A percentile compares a stretch with the other conserved stretches of the same genome.
Conservation (phyloP, 2,797 vertebrate species). For the Hippocampus kuda region DNA sequence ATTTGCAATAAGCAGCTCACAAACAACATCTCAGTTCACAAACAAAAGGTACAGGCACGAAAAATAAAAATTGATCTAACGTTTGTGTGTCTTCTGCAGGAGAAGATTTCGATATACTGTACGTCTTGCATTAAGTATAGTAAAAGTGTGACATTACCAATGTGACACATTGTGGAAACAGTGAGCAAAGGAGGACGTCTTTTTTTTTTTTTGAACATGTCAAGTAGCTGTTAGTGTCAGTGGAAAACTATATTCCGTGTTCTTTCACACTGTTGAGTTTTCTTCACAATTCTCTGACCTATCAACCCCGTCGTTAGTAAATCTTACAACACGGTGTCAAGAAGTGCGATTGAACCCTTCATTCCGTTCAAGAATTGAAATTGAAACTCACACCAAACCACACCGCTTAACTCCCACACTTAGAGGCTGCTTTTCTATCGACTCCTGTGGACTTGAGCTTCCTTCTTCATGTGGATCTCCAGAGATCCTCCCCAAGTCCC, state of each 20-base stretch:
- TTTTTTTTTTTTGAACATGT: neutral
- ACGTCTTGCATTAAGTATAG: no score
- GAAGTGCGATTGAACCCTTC: neutral
- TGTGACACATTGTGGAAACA: neutral
- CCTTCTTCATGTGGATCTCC: conserved; percentile 41
- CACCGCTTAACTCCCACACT: conserved; percentile 6
- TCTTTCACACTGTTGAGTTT: neutral
- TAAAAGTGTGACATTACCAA: neutral
- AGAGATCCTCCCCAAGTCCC: conserved; percentile 43
- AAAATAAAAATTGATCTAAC: no score
- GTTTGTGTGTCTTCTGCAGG: no score
- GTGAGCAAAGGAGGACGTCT: no score
- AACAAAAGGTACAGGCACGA: neutral
- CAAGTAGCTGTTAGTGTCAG: neutral
- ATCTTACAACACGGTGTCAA: neutral
- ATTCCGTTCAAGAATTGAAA: neutral
- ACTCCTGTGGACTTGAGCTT: conserved; percentile 21
- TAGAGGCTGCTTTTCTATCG: conserved; percentile 32
- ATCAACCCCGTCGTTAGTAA: neutral
- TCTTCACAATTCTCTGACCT: neutral
- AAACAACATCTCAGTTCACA: no score
- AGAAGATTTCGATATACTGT: no score
- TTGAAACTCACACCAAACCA: neutral
- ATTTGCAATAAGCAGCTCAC: neutral
- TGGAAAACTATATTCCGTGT: neutral